Percentiles rank a stretch among this genome's conserved stretches.
These are phyloP conservation scores for Rhadina sibilatrix DNA, from an alignment of 2,113 vertebrate species.

Conservation along the genomic window DNA sequence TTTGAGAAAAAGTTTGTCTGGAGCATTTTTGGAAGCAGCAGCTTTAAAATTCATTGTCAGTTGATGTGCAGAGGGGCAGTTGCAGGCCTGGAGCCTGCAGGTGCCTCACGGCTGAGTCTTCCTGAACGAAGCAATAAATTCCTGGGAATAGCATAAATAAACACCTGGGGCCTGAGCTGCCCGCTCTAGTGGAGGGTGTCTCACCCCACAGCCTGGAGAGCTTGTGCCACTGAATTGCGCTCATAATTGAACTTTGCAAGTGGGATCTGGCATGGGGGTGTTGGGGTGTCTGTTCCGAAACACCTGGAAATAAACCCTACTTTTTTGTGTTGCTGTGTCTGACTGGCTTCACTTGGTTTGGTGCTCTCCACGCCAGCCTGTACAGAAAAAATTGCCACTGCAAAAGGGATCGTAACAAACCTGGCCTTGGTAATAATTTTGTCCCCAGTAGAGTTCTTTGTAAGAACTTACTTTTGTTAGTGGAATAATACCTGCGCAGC, in stretches of 20 bases:
- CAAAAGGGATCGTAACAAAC: rapidly evolving
- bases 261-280: neutral
- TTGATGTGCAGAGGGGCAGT: neutral
- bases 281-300: neutral
- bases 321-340: neutral
- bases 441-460: neutral
- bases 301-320: conserved; percentile 6
- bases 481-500: rapidly evolving
- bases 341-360: neutral
- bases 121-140: neutral
- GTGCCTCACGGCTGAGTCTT: neutral
- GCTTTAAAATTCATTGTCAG: neutral
- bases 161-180: neutral
- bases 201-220: neutral
- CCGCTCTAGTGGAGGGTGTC: rapidly evolving
- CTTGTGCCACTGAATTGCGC: neutral
- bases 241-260: neutral
- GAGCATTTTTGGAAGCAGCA: neutral
- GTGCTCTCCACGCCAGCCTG: neutral
- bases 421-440: neutral
- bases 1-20: neutral
- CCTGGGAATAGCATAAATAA: neutral
- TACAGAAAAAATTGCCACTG: neutral
- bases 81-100: neutral
- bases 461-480: neutral